phyloP scores from a whole-genome alignment of 37 sponge, comb jelly and placozoan species.

The Hexactinellida sp. region DNA sequence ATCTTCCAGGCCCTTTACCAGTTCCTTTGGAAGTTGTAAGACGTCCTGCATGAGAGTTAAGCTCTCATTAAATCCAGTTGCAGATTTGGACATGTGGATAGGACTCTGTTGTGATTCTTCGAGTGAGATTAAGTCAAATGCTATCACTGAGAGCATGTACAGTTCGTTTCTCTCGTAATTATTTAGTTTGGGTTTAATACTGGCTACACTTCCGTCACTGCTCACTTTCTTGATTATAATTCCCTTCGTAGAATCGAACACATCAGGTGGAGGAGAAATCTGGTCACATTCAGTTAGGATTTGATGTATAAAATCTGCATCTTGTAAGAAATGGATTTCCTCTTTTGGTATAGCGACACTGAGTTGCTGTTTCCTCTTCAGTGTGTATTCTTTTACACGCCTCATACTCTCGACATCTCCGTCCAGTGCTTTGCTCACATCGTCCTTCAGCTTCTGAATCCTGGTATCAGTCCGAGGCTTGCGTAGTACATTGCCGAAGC shows the following conservation, averaged over 20 bases:
- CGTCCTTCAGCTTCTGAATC: not conserved
- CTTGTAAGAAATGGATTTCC: not conserved
- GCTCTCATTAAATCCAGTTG: not conserved
- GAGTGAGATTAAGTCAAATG: not conserved
- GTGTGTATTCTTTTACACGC: not conserved
- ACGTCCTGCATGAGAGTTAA: not conserved
- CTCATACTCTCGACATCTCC: not conserved
- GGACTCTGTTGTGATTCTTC: not conserved
- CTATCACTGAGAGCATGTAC: conserved; percentile 14
- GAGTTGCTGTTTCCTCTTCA: not conserved
- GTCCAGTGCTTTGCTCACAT: not conserved
- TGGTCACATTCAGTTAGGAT: not conserved
- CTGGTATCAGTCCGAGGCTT: not conserved
- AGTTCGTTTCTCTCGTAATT: not conserved
- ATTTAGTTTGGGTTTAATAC: not conserved
- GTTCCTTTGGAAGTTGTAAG: not conserved
- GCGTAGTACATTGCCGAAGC: not conserved
- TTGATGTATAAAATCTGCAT: conserved; percentile 4
- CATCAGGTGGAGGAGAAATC: not conserved
- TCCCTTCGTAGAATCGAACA: not conserved
- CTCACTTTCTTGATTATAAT: not conserved
- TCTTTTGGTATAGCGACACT: not conserved
- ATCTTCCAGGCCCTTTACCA: not conserved
- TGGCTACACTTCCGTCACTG: not conserved
- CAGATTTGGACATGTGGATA: not conserved